phyloP scores from a whole-genome alignment of 2,113 vertebrate genomes.

The Elachura formosa region DNA sequence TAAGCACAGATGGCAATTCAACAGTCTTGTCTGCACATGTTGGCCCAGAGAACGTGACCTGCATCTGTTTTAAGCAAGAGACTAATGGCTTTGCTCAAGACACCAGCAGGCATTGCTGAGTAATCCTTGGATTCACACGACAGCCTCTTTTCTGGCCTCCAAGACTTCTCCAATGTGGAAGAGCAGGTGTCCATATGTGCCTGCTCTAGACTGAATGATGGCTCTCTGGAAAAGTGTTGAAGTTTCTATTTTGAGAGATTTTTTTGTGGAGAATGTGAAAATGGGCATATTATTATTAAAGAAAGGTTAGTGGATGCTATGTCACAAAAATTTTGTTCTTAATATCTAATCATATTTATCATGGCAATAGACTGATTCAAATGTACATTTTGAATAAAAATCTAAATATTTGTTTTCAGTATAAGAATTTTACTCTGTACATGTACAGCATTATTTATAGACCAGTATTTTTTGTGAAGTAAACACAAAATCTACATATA shows the following conservation, averaged over 20 bases:
- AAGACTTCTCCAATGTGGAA: background rate
- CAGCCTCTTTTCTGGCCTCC: background rate
- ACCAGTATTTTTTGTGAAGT: background rate
- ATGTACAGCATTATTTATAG: background rate
- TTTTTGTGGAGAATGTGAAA: background rate
- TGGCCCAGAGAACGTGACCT: conserved; percentile 50
- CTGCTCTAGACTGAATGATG: background rate
- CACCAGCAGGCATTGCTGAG: conserved; percentile 43
- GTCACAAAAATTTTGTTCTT: background rate
- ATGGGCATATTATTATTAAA: background rate
- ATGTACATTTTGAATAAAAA: background rate
- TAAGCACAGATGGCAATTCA: conserved; percentile 60
- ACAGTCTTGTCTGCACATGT: conserved; percentile 28
- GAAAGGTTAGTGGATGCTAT: background rate
- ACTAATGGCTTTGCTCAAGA: conserved; percentile 23
- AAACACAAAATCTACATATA: background rate
- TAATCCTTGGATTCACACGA: conserved; percentile 17
- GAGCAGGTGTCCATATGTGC: background rate
- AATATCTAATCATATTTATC: background rate
- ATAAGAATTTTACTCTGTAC: background rate
- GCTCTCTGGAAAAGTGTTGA: background rate
- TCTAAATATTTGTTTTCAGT: background rate
- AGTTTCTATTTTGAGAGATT: background rate
- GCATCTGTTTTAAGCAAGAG: conserved; percentile 34
- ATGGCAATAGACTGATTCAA: background rate